Conservation (phyloP, 2,888 invertebrate genomes). For the Colletes collaris region DNA sequence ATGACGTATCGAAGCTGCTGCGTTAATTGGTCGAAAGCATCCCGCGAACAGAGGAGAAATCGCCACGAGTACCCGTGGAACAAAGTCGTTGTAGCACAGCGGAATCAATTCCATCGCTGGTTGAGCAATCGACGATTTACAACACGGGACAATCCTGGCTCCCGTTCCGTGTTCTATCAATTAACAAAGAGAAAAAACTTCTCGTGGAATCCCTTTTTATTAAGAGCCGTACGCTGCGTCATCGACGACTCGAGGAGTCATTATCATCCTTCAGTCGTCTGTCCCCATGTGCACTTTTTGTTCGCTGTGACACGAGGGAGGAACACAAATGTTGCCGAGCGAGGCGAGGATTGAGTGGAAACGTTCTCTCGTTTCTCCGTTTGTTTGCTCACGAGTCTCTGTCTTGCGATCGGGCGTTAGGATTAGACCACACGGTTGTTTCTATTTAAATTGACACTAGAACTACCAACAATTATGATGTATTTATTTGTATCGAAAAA, state of each 20-base stretch:
- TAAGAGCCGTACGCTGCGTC: background rate
- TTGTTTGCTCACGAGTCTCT: too few species aligned
- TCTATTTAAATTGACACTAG: too few species aligned
- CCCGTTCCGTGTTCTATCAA: slow-evolving; percentile 19
- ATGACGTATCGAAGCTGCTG: background rate
- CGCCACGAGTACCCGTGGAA: slow-evolving; percentile 17
- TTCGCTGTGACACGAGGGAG: background rate
- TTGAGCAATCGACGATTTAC: slow-evolving; percentile 41
- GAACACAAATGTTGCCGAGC: too few species aligned
- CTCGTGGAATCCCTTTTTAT: slow-evolving; percentile 12
- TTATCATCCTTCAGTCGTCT: background rate
- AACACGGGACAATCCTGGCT: slow-evolving; percentile 8
- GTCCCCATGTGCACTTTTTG: background rate
- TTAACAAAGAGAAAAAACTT: slow-evolving; percentile 1
- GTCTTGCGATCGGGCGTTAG: too few species aligned
- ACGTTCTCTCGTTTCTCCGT: too few species aligned
- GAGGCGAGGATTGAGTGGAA: slow-evolving; percentile 17
- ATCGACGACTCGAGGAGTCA: background rate
- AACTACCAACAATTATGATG: too few species aligned
- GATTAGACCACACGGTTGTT: too few species aligned
- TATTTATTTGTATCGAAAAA: too few species aligned
- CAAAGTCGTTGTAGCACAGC: slow-evolving; percentile 29
- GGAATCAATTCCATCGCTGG: slow-evolving; percentile 39
- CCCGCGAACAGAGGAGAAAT: slow-evolving; percentile 33
- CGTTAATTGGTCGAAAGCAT: slow-evolving; percentile 39